phyloP scores from a whole-genome alignment of 2,888 invertebrate genomes.

The Bruchidius siliquastri region DNA sequence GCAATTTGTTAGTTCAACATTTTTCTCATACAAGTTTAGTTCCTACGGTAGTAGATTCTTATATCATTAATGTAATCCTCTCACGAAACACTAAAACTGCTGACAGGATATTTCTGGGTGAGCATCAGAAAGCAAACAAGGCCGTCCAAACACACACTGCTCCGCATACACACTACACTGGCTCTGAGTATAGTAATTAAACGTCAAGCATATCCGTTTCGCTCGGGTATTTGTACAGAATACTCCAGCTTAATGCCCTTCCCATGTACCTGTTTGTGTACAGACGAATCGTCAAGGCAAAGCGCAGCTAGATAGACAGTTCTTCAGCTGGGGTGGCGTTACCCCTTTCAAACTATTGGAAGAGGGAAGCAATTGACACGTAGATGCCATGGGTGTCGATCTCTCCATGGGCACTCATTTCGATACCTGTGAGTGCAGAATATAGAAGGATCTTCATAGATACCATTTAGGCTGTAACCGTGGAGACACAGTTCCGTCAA shows the following conservation, averaged over 20 bases:
- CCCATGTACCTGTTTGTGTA: constrained; percentile 22
- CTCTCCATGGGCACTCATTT: too few relatives aligned
- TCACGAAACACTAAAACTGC: neutral
- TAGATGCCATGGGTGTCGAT: too few relatives aligned
- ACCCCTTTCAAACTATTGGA: neutral
- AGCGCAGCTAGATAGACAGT: neutral
- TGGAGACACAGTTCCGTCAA: too few relatives aligned
- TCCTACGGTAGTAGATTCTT: too few relatives aligned
- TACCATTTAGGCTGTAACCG: too few relatives aligned
- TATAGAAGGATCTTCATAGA: too few relatives aligned
- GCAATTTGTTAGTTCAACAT: too few relatives aligned
- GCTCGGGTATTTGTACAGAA: constrained; percentile 6
- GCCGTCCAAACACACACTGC: neutral
- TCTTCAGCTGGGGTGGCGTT: neutral
- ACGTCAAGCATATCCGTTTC: neutral
- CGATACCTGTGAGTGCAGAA: too few relatives aligned
- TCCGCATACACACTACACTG: neutral
- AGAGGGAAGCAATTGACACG: neutral
- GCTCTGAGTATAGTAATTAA: neutral
- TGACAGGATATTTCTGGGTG: neutral
- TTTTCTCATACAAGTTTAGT: too few relatives aligned
- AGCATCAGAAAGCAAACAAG: neutral
- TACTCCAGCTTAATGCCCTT: constrained; percentile 25
- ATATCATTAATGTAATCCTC: neutral
- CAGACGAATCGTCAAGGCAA: constrained; percentile 1